Conservation (phyloP, 2,797 vertebrate genomes). For the Phoxinus dragarum region DNA sequence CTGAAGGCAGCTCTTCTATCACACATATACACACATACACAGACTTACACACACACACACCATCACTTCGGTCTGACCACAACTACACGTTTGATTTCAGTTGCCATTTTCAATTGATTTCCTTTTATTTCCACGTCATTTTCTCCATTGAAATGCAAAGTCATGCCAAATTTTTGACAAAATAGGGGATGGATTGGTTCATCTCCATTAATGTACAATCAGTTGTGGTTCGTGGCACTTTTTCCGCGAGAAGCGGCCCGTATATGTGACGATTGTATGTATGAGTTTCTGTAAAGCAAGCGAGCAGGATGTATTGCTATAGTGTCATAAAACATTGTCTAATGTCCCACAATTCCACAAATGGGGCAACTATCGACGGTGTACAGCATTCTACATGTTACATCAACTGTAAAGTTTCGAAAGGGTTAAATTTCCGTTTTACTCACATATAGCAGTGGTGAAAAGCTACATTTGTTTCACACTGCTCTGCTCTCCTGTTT, state of each 20-base stretch:
- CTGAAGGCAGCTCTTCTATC: constrained; percentile 68
- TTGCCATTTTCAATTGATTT: constrained; percentile 56
- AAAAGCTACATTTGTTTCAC: constrained; percentile 33
- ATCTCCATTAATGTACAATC: constrained; percentile 74
- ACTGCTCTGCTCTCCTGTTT: constrained; percentile 64
- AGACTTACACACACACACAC: constrained; percentile 31
- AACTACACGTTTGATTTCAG: constrained; percentile 47
- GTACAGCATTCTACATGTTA: constrained; percentile 12
- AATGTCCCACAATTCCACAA: constrained; percentile 9
- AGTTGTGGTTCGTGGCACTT: constrained; percentile 73
- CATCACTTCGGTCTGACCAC: constrained; percentile 23
- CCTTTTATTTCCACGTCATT: constrained; percentile 53
- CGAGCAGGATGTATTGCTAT: constrained; percentile 24
- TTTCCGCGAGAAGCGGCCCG: constrained; percentile 66
- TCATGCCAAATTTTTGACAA: constrained; percentile 66
- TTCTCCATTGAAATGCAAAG: constrained; percentile 67
- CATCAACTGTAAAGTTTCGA: constrained; percentile 11
- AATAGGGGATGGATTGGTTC: constrained; percentile 60
- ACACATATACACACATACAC: constrained; percentile 39
- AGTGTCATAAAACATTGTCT: constrained; percentile 28
- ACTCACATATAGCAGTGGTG: constrained; percentile 50
- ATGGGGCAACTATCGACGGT: constrained; percentile 9
- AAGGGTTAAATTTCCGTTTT: constrained; percentile 30
- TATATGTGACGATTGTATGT: constrained; percentile 59
- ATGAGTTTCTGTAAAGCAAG: constrained; percentile 42